phyloP scores from a whole-genome alignment of 2,888 invertebrate genomes.

The Sarcophaga variegata region DNA sequence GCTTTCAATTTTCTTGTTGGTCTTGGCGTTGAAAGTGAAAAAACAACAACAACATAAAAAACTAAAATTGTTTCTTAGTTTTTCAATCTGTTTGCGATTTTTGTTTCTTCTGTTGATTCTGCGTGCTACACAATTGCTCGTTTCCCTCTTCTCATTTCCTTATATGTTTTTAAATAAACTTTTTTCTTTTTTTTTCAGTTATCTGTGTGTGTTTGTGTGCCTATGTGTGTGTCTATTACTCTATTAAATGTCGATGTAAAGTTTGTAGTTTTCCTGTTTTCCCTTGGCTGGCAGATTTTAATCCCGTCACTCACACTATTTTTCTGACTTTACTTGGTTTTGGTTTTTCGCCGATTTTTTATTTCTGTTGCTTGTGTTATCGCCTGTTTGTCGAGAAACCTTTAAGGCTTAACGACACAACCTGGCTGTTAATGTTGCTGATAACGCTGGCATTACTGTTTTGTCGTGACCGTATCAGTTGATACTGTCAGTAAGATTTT shows the following conservation, averaged over 20 bases:
- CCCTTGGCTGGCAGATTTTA: slow-evolving; percentile 15
- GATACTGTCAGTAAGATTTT: slow-evolving; percentile 26
- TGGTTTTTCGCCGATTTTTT: neutral
- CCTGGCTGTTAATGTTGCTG: slow-evolving; percentile 34
- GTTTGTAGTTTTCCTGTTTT: slow-evolving; percentile 55
- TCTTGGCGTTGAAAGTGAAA: slow-evolving; percentile 2
- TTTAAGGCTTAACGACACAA: slow-evolving; percentile 45
- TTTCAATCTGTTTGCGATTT: slow-evolving; percentile 49
- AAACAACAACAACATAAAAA: neutral
- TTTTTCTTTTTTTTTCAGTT: slow-evolving; percentile 16
- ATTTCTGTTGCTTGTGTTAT: slow-evolving; percentile 54
- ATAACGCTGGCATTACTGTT: slow-evolving; percentile 30
- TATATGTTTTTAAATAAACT: neutral
- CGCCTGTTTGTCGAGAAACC: slow-evolving; percentile 50
- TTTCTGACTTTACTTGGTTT: neutral
- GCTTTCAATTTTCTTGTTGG: neutral
- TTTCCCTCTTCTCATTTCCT: neutral
- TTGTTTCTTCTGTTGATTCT: neutral
- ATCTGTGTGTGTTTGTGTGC: slow-evolving; percentile 37
- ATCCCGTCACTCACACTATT: slow-evolving; percentile 29
- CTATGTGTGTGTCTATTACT: slow-evolving; percentile 45
- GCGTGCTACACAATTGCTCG: neutral
- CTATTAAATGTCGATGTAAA: slow-evolving; percentile 59
- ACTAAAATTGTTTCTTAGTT: slow-evolving; percentile 6
- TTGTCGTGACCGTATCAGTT: slow-evolving; percentile 21